phyloP scores from a whole-genome alignment of 2,797 vertebrate species.

The Mus caroli region DNA sequence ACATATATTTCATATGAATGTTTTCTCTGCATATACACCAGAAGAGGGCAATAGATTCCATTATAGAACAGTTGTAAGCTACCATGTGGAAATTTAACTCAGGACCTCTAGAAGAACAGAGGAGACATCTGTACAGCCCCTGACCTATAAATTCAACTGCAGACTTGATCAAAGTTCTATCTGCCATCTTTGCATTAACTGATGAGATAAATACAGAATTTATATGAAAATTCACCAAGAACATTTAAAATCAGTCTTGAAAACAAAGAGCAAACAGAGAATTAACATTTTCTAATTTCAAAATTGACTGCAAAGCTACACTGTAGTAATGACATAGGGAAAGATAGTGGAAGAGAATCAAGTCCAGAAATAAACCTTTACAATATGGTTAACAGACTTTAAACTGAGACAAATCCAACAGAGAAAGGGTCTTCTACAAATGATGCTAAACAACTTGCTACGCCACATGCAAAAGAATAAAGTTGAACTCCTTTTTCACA shows the following conservation, averaged over 20 bases:
- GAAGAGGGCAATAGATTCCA: not conserved
- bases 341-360: not conserved
- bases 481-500: not conserved
- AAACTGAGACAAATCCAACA: not conserved
- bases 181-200: not conserved
- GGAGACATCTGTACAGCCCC: not conserved
- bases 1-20: not conserved
- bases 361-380: slow-evolving; percentile 5
- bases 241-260: not conserved
- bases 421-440: not conserved
- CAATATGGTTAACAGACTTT: not conserved
- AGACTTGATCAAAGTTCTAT: not conserved
- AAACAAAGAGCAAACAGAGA: not conserved
- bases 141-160: not conserved
- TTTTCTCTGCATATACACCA: not conserved
- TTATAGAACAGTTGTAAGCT: not conserved
- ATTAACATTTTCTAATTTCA: not conserved
- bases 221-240: not conserved
- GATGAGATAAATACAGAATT: not conserved
- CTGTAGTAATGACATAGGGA: not conserved
- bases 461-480: not conserved
- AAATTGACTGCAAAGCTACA: not conserved
- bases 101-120: not conserved
- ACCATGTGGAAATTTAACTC: not conserved
- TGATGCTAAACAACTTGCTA: not conserved